phyloP scores from a whole-genome alignment of 2,113 vertebrate genomes.

The Scomber japonicus region DNA sequence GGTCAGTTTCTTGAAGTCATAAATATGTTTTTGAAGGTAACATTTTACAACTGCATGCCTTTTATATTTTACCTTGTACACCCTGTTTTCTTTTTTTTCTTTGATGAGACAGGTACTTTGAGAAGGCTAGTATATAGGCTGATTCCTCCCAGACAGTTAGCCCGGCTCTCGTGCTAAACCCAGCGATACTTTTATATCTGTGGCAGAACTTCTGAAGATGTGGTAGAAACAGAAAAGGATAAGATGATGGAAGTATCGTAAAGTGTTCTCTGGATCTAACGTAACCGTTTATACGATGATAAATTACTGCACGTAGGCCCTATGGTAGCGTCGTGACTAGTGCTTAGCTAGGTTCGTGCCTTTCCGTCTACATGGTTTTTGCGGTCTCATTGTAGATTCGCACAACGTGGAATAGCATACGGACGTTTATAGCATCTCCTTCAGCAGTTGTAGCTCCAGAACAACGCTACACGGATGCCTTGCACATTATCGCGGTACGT shows the following conservation, averaged over 20 bases:
- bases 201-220: background rate
- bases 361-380: background rate
- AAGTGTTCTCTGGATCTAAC: background rate
- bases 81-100: constrained; percentile 9
- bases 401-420: background rate
- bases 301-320: background rate
- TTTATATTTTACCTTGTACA: background rate
- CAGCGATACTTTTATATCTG: background rate
- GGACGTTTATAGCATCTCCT: background rate
- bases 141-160: background rate
- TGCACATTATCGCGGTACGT: background rate
- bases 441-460: background rate
- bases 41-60: constrained; percentile 24
- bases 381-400: background rate
- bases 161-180: background rate
- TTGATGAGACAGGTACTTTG: background rate
- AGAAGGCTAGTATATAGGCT: background rate
- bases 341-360: background rate
- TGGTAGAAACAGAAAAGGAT: background rate
- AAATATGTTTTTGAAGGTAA: background rate
- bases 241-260: background rate
- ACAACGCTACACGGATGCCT: background rate
- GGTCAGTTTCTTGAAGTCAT: background rate
- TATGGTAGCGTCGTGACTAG: background rate
- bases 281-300: background rate